Evolutionary conservation across 2,797 vertebrate species (phyloP).

Genomic region (Characodon lateralis): DNA sequence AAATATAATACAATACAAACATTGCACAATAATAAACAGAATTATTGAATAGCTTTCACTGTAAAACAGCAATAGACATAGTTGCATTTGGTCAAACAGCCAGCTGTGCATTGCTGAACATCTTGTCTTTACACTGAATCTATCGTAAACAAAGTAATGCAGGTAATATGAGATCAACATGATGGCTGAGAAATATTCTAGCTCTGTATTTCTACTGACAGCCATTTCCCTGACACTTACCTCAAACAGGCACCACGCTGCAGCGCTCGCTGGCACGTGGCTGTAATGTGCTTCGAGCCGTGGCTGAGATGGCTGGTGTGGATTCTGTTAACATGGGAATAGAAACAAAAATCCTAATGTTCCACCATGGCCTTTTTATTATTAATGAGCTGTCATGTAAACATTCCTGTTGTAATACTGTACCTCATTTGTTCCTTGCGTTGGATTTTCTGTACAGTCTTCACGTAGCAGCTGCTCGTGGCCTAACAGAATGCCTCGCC

Average conservation of each 20-base stretch:
- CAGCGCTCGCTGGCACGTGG: neutral
- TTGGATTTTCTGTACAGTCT: conserved; percentile 78
- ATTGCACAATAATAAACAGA: neutral
- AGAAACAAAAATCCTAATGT: neutral
- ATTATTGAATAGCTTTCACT: neutral
- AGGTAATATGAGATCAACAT: neutral
- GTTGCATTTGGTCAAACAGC: neutral
- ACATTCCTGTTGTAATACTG: neutral
- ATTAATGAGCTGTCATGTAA: conserved; percentile 2
- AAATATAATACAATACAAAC: too few relatives aligned
- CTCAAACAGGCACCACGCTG: neutral
- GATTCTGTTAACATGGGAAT: neutral
- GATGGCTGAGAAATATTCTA: neutral
- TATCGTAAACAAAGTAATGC: neutral
- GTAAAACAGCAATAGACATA: neutral
- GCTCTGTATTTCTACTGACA: neutral
- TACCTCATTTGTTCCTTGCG: conserved; percentile 12
- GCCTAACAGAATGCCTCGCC: conserved; percentile 90
- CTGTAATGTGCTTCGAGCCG: neutral
- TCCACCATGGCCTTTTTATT: neutral
- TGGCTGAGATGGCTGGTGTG: neutral
- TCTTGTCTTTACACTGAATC: neutral
- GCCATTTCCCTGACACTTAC: neutral
- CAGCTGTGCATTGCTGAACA: neutral
- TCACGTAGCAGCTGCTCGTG: conserved; percentile 90